Conservation (phyloP, 1,140 invertebrate genomes). For the Gyrodactylus salaris region DNA sequence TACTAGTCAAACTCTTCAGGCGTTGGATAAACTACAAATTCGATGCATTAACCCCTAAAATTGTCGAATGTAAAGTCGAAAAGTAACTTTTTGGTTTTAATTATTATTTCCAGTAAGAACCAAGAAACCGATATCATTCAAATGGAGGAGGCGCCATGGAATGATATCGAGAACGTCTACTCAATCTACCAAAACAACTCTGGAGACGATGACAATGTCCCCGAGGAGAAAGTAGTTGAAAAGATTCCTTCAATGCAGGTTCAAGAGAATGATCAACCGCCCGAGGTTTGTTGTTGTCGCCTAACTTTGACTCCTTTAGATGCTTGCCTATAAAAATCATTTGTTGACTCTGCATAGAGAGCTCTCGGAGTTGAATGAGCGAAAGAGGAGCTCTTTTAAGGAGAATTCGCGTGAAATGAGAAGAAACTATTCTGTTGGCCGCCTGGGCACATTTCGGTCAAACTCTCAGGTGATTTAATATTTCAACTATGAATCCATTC, state of each 20-base stretch:
- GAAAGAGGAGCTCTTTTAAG: not conserved
- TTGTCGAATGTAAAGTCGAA: not conserved
- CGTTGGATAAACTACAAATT: not conserved
- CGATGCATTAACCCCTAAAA: not conserved
- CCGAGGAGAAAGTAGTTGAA: not conserved
- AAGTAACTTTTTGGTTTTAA: not conserved
- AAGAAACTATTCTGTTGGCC: not conserved
- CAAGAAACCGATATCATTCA: not conserved
- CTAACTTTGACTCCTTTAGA: no score
- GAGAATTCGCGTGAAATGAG: not conserved
- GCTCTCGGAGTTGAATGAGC: not conserved
- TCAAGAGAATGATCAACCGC: not conserved
- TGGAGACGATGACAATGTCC: not conserved
- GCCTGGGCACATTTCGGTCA: not conserved
- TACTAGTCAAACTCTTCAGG: not conserved
- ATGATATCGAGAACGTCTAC: not conserved
- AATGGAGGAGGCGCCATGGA: not conserved
- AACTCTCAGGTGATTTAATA: no score
- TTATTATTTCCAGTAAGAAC: not conserved
- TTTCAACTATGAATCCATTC: no score
- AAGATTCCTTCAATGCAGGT: not conserved
- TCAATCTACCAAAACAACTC: not conserved
- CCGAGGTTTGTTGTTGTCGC: no score
- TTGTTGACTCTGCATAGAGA: not conserved
- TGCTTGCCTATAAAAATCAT: not conserved